Evolutionary conservation across 2,113 vertebrate genomes (phyloP).

Genomic region (Solea solea): DNA sequence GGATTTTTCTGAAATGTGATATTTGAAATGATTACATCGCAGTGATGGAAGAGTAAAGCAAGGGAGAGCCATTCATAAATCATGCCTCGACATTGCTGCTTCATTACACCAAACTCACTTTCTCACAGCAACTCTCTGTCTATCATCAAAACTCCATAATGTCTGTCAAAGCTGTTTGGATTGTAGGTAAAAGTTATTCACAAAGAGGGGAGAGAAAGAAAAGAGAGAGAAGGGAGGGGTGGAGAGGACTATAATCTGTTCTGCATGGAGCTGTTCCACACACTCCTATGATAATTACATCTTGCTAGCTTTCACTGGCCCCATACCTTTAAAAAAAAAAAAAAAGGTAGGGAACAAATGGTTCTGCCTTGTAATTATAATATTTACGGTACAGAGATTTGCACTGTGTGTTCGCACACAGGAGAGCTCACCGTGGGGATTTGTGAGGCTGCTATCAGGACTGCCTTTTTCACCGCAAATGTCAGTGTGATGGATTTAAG

Average conservation of each 20-base stretch:
- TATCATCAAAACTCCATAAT: slow-evolving; percentile 77
- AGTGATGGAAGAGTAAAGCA: slow-evolving; percentile 50
- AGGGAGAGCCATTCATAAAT: slow-evolving; percentile 68
- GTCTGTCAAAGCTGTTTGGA: slow-evolving; percentile 73
- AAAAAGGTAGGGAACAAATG: slow-evolving; percentile 58
- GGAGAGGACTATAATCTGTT: slow-evolving; percentile 57
- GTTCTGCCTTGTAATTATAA: slow-evolving; percentile 73
- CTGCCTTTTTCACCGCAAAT: slow-evolving; percentile 45
- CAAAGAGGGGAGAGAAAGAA: slow-evolving; percentile 52
- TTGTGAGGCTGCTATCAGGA: slow-evolving; percentile 37
- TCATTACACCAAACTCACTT: slow-evolving; percentile 74
- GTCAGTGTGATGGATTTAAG: slow-evolving; percentile 80
- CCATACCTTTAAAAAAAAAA: slow-evolving; percentile 55
- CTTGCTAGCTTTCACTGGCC: slow-evolving; percentile 41
- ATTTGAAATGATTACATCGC: slow-evolving; percentile 62
- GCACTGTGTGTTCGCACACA: slow-evolving; percentile 24
- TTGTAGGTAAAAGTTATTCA: slow-evolving; percentile 68
- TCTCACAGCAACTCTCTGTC: slow-evolving; percentile 58
- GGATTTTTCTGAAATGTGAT: slow-evolving; percentile 60
- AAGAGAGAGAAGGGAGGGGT: background rate
- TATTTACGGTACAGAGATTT: slow-evolving; percentile 37
- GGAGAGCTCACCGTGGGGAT: slow-evolving; percentile 47
- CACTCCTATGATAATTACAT: slow-evolving; percentile 70
- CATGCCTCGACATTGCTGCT: slow-evolving; percentile 75
- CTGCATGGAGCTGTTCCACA: slow-evolving; percentile 42